Evolutionary conservation across 2,113 vertebrate genomes (phyloP).

Genomic region (Lathamus discolor): DNA sequence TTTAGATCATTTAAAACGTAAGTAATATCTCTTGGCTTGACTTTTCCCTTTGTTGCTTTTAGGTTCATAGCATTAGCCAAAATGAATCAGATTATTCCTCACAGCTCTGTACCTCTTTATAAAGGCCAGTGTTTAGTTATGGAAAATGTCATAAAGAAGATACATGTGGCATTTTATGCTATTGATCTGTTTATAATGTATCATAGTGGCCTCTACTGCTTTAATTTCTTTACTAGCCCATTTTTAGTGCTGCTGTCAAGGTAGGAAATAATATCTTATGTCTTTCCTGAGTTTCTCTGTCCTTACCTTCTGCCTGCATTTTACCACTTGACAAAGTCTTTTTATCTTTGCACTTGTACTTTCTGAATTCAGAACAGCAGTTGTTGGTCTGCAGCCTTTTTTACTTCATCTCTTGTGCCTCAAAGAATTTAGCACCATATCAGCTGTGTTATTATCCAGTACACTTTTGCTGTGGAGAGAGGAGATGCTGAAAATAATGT

Average conservation of each 20-base stretch:
- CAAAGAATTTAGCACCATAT: not conserved
- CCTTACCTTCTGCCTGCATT: not conserved
- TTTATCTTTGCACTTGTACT: not conserved
- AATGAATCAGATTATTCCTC: conserved; percentile 17
- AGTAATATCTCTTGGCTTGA: not conserved
- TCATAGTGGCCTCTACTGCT: not conserved
- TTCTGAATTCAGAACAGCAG: not conserved
- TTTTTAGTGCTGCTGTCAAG: not conserved
- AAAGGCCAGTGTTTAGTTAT: conserved; percentile 28
- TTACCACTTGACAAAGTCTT: not conserved
- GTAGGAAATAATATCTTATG: not conserved
- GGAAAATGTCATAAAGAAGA: conserved; percentile 29
- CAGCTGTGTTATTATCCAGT: not conserved
- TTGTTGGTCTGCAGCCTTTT: not conserved
- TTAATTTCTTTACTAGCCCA: conserved; percentile 1
- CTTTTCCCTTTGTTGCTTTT: not conserved
- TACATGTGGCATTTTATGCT: not conserved
- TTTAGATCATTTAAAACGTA: not conserved
- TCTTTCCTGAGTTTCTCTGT: not conserved
- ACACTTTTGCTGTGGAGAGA: not conserved
- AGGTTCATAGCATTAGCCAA: conserved; percentile 24
- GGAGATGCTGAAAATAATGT: conserved; percentile 30
- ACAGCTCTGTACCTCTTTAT: not conserved
- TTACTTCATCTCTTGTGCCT: not conserved
- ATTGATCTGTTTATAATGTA: conserved; percentile 29